phyloP scores from a whole-genome alignment of 2,797 vertebrate species.

The Merluccius polli region DNA sequence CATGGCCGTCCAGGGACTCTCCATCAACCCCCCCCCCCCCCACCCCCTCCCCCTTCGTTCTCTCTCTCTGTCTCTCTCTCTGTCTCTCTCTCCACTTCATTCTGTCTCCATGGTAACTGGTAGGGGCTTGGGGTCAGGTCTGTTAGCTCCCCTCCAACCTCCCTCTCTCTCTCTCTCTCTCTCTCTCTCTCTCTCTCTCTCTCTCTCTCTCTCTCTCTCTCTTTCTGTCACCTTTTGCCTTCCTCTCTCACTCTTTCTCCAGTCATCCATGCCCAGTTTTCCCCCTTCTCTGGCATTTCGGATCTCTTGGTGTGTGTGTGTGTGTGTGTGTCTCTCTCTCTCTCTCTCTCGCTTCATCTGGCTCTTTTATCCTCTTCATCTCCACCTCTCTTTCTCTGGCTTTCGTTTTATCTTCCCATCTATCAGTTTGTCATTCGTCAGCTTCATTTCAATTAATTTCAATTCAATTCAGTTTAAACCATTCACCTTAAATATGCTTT shows the following conservation, averaged over 20 bases:
- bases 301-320: not conserved
- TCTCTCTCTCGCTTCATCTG: not conserved
- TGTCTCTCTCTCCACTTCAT: constrained; percentile 11
- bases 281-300: not conserved
- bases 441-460: not conserved
- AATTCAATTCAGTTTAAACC: not conserved
- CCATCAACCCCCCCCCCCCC: constrained; percentile 10
- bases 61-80: not conserved
- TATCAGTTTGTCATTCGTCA: not conserved
- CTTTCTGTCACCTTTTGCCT: constrained; percentile 7
- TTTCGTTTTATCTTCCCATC: constrained; percentile 1
- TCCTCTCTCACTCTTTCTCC: not conserved
- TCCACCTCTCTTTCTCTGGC: not conserved
- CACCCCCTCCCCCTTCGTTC: constrained; percentile 28
- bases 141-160: constrained; percentile 5
- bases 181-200: not conserved
- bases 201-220: constrained; percentile 1
- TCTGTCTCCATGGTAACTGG: constrained; percentile 54
- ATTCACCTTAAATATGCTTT: no score
- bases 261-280: no score
- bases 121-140: constrained; percentile 40
- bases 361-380: not conserved
- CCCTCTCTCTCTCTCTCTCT: not conserved
- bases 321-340: not conserved
- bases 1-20: not conserved